Base-by-base conservation (phyloP, 2,888 invertebrate genomes). In the Dicyrtomina minuta region DNA sequence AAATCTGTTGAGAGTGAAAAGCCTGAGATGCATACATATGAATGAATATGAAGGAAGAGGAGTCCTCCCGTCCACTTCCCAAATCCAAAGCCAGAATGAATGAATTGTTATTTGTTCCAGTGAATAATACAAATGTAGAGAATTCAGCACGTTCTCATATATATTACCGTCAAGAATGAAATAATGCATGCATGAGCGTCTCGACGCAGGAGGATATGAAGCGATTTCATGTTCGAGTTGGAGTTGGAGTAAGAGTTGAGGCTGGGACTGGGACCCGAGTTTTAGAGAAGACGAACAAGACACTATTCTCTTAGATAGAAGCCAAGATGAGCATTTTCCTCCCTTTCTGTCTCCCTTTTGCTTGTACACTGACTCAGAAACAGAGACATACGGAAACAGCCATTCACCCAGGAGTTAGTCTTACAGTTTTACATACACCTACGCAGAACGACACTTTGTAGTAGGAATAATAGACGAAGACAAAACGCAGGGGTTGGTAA, bases 1-100 rank as follows among this genome's bases (percentile, higher is more conserved):
- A 53, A 53, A 53, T 53, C 22, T 53, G 51, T 20, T 13, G 2
- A 26, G 26, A 56, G 56, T 58, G 41, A 58, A 58, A 17, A 58
- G 58, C 58, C 33, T 58, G 58, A 58, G 39, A 20, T n/a, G 58
- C 33, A 39, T 58, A 22, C 58, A 39, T 41, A 39, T 58, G 58
- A 58, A 39, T 39, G 58, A 33, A 17, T 26, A 56, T 56, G 33
- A 33, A n/a, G n/a, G n/a, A n/a, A n/a, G n/a, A n/a, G n/a, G n/a
- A n/a, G n/a, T n/a, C n/a, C n/a, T n/a, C n/a, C n/a, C n/a, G n/a
- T n/a, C n/a, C n/a, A n/a, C n/a, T n/a, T n/a, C n/a, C n/a, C n/a
- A n/a, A n/a, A n/a, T n/a, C n/a, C n/a, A n/a, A n/a, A n/a, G n/a
- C n/a, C n/a, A n/a, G 56, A 27, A 53, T 53, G 51, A 53, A 53